Evolutionary conservation across 2,113 vertebrate genomes (phyloP).

Genomic region (Gymnogyps californianus): DNA sequence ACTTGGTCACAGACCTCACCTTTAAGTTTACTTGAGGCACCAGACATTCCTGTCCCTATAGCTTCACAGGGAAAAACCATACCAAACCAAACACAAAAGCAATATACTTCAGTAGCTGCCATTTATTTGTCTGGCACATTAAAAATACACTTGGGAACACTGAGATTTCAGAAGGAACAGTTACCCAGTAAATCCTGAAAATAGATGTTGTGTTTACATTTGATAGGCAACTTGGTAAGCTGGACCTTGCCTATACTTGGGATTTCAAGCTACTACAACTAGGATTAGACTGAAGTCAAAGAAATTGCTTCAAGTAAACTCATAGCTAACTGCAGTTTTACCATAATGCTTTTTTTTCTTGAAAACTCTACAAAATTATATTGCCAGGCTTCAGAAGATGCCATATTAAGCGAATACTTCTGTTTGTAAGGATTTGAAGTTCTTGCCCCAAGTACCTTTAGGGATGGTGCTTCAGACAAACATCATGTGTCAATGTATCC

Average conservation of each 20-base stretch:
- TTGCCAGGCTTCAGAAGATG: neutral
- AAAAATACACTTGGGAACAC: neutral
- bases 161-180: neutral
- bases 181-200: neutral
- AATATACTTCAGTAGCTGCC: neutral
- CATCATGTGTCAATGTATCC: accelerated
- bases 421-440: neutral
- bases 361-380: neutral
- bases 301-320: neutral
- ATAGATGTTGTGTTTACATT: neutral
- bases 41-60: neutral
- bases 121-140: neutral
- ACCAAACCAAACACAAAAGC: neutral
- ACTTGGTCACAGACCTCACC: neutral
- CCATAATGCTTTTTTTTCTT: neutral
- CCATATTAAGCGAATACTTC: neutral
- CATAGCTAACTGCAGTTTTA: neutral
- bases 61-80: neutral
- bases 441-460: neutral
- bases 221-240: neutral
- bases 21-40: neutral
- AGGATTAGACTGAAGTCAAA: neutral
- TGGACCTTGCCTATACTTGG: neutral
- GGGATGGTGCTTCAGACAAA: neutral
- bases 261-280: neutral